A percentile compares a stretch with the other conserved stretches of the same genome.
Evolutionary conservation across 1,140 invertebrate genomes (phyloP).

Genomic region (Nomia melanderi): DNA sequence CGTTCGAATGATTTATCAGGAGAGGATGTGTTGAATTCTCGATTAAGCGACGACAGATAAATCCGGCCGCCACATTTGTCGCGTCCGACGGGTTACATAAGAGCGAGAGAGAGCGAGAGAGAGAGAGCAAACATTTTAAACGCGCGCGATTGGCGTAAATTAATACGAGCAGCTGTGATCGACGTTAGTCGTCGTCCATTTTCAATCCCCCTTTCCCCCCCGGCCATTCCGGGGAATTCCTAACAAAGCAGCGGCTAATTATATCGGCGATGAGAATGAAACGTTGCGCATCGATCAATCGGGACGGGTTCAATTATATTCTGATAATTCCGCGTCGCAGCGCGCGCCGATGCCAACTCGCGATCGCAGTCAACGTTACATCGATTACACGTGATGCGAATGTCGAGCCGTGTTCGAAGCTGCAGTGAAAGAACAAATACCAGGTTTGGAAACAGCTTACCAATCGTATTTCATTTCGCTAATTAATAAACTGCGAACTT

Average conservation of each 20-base stretch:
- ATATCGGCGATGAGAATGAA: neutral
- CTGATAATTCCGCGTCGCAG: neutral
- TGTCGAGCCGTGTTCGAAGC: too few relatives aligned
- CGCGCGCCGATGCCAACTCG: neutral
- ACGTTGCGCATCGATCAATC: too few relatives aligned
- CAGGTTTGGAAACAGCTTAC: neutral
- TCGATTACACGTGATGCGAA: neutral
- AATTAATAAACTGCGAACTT: neutral
- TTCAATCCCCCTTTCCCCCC: too few relatives aligned
- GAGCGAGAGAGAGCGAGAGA: neutral
- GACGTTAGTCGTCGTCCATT: neutral
- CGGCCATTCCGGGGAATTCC: neutral
- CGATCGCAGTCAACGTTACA: neutral
- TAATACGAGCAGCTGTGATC: neutral
- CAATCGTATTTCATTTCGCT: neutral
- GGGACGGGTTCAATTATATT: neutral
- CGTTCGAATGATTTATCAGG: neutral
- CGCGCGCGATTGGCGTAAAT: constrained; percentile 9
- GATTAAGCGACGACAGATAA: neutral
- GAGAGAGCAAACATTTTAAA: neutral
- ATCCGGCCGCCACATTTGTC: neutral
- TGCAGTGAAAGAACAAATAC: neutral
- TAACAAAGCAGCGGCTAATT: neutral
- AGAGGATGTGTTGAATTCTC: neutral
- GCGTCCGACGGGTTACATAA: neutral